Evolutionary conservation across 2,113 vertebrate genomes (phyloP).

Genomic region (Melanocharis versteri): DNA sequence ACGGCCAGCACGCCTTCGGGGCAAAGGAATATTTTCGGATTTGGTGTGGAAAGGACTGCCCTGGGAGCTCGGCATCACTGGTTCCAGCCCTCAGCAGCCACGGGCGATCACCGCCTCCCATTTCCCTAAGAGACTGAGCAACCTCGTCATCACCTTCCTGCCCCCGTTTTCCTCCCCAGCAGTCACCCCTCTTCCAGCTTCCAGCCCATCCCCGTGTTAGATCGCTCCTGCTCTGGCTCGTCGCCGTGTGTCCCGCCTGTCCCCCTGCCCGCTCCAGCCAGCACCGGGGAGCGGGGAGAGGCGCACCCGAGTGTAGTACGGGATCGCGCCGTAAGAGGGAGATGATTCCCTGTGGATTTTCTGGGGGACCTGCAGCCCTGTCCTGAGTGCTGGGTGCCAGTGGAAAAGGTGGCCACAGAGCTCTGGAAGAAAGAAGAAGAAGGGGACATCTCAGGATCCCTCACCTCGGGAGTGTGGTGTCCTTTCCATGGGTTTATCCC

Average conservation of each 20-base stretch:
- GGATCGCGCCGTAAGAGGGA: constrained; percentile 50
- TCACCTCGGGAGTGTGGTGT: neutral
- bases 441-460: neutral
- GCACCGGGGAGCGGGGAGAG: neutral
- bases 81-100: neutral
- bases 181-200: neutral
- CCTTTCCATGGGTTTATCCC: neutral
- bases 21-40: neutral
- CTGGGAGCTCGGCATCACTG: neutral
- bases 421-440: neutral
- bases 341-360: constrained; percentile 52
- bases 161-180: neutral
- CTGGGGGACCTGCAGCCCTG: neutral
- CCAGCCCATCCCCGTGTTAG: neutral
- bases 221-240: neutral
- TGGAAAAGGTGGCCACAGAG: neutral
- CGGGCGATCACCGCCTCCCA: accelerated
- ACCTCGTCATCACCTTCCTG: neutral
- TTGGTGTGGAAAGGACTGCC: neutral
- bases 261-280: neutral
- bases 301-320: constrained; percentile 8
- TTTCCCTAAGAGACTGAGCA: neutral
- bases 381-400: neutral
- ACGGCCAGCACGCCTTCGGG: neutral
- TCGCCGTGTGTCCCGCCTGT: neutral